Conservation (phyloP, 92 coral and sea anemone species). For the Heliopora coerulea region DNA sequence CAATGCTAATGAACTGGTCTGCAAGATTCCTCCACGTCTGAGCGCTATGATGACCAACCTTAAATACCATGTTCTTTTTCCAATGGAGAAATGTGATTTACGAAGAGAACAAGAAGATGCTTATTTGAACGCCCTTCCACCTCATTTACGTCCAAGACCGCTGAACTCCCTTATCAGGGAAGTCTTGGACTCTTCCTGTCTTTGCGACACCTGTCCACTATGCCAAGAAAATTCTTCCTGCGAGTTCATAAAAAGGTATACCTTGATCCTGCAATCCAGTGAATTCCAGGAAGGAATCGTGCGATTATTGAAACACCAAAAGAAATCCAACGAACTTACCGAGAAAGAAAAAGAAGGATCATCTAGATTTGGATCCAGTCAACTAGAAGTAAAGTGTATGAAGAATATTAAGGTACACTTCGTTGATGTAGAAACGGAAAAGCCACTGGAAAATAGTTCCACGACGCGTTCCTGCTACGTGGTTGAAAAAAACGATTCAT, state of each 20-base stretch:
- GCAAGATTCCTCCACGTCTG: constrained; percentile 85
- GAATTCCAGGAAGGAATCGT: constrained; percentile 61
- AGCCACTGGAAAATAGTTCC: constrained; percentile 53
- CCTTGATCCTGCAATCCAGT: constrained; percentile 44
- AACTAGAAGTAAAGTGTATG: constrained; percentile 65
- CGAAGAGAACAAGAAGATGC: constrained; percentile 70
- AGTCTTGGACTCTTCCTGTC: constrained; percentile 74
- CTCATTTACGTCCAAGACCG: constrained; percentile 73
- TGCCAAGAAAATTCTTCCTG: constrained; percentile 10
- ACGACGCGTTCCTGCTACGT: constrained; percentile 25
- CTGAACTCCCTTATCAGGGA: constrained; percentile 72
- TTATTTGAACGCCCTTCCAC: constrained; percentile 67
- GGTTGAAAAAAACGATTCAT: constrained; percentile 40
- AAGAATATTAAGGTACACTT: constrained; percentile 55
- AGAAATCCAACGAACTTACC: constrained; percentile 44
- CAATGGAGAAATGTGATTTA: constrained; percentile 36
- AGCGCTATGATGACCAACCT: constrained; percentile 72
- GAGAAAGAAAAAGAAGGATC: constrained; percentile 44
- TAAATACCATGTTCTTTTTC: constrained; percentile 57
- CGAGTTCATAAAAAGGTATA: constrained; percentile 11
- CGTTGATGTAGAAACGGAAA: constrained; percentile 39
- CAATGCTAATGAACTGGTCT: constrained; percentile 76
- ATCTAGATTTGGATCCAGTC: constrained; percentile 38
- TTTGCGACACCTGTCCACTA: constrained; percentile 45
- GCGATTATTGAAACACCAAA: constrained; percentile 65